Percentiles rank a stretch among this genome's conserved stretches.
phyloP scores from a whole-genome alignment of 2,888 invertebrate genomes.

The Pristionchus mayeri region DNA sequence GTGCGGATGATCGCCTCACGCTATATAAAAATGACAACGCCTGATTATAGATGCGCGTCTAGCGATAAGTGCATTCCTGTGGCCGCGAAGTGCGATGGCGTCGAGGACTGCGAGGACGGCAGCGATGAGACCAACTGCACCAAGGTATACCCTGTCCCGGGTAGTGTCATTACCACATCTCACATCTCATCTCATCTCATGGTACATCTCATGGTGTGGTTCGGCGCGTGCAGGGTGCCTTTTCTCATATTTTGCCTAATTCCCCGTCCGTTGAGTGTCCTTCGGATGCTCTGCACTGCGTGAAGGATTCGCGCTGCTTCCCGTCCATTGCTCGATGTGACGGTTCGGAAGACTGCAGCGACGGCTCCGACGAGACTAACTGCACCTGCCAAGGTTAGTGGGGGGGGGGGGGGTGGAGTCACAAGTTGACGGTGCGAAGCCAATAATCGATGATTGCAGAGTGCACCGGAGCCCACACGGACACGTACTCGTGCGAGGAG shows the following conservation, averaged over 20 bases:
- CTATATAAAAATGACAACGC: no score
- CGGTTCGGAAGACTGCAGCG: conserved; percentile 65
- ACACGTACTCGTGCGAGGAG: conserved; percentile 58
- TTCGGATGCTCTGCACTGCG: conserved; percentile 58
- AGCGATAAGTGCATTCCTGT: conserved; percentile 57
- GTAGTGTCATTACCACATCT: neutral
- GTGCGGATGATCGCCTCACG: no score
- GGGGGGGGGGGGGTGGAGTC: neutral
- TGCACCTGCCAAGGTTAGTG: conserved; percentile 66
- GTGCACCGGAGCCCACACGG: conserved; percentile 47
- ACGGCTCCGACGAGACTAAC: conserved; percentile 67
- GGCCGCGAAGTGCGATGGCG: conserved; percentile 61
- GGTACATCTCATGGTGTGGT: no score
- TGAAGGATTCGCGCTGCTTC: conserved; percentile 61
- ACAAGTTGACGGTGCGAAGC: neutral
- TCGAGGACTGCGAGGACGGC: conserved; percentile 63
- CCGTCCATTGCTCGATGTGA: conserved; percentile 63
- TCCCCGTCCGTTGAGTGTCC: conserved; percentile 52
- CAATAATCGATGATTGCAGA: neutral
- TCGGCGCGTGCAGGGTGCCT: no score
- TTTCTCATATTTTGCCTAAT: no score
- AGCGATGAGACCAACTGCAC: conserved; percentile 66
- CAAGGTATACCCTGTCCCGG: conserved; percentile 45
- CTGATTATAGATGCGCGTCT: neutral
- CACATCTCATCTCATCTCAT: neutral